Evolutionary conservation across 2,797 vertebrate species (phyloP), one percentile per base, ranked within the genome.

Genomic region (Peromyscus attwateri): DNA sequence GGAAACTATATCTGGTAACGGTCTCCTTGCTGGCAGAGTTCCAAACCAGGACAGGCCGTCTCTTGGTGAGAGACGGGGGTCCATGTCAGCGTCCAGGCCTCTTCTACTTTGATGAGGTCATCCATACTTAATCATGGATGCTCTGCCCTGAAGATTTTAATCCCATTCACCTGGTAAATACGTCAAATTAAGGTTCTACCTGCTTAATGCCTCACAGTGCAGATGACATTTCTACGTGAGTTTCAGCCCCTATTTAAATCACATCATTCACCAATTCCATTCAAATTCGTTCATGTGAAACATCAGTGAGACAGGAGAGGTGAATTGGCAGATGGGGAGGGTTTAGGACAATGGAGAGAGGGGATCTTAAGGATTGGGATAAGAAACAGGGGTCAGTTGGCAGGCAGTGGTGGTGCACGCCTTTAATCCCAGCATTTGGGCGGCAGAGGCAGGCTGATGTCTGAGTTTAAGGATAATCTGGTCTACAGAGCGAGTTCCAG

Each of bases 391-490:
- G 10, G 10, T 23, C 23, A 25, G 49, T 2, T 8, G 37, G n/a
- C 37, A 57, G 79, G 55, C 79, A 40, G 12, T 60, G 23, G 12
- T 60, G 55, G 79, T 0, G 0, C 31, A 55, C 0, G 3, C 79
- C 55, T 60, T 37, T 60, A 37, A 60, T 60, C 13, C n/a, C 25
- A 82, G 70, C 19, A 40, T 21, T 73, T 5, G 3, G 21, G 70
- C 23, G 70, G n/a, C n/a, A 2, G 70, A 73, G 70, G n/a, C 19
- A 40, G 70, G 9, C 6, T 4, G 70, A 40, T 73, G 19, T 73
- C 70, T 37, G 68, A 37, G 68, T 71, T 71, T 17, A 3, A 71
- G 17, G n/a, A 7, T 7, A 71, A n/a, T 19, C 68, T 37, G n/a
- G 34, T 40, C n/a, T 73, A 23, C 70, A 23, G 70, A 73, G n/a